Conservation (phyloP, 2,888 invertebrate species). For the Dynastes hyllus region DNA sequence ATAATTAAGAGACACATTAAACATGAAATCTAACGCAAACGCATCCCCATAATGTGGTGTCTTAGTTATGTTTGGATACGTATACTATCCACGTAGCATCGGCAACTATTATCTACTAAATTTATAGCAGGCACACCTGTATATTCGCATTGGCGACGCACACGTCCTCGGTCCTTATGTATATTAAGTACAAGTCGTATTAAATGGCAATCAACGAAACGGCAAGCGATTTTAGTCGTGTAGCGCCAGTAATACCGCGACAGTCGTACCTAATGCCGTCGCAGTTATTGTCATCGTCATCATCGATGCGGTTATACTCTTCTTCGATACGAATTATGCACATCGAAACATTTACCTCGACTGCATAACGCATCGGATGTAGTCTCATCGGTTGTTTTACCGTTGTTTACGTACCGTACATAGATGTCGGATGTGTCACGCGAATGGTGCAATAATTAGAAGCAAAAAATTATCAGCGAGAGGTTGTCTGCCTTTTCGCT, state of each 20-base stretch:
- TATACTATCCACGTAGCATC: background rate
- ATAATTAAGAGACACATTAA: background rate
- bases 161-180: slow-evolving; percentile 28
- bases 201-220: slow-evolving; percentile 44
- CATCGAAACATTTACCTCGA: slow-evolving; percentile 9
- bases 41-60: slow-evolving; percentile 1
- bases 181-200: slow-evolving; percentile 29
- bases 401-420: background rate
- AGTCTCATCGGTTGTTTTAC: slow-evolving; percentile 22
- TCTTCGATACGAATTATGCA: slow-evolving; percentile 3
- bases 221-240: slow-evolving; percentile 34
- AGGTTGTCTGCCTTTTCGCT: background rate
- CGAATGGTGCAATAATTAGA: slow-evolving; percentile 9
- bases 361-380: background rate
- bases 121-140: slow-evolving; percentile 36
- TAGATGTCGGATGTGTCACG: slow-evolving; percentile 3
- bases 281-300: background rate
- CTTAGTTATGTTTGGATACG: background rate
- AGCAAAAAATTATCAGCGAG: background rate
- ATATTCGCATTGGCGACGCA: slow-evolving; percentile 26
- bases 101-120: slow-evolving; percentile 31
- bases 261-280: slow-evolving; percentile 15
- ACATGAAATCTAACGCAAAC: slow-evolving; percentile 11
- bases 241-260: slow-evolving; percentile 18
- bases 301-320: background rate